Evolutionary conservation across 2,888 invertebrate species (phyloP).

Genomic region (Osedax fenrisi): DNA sequence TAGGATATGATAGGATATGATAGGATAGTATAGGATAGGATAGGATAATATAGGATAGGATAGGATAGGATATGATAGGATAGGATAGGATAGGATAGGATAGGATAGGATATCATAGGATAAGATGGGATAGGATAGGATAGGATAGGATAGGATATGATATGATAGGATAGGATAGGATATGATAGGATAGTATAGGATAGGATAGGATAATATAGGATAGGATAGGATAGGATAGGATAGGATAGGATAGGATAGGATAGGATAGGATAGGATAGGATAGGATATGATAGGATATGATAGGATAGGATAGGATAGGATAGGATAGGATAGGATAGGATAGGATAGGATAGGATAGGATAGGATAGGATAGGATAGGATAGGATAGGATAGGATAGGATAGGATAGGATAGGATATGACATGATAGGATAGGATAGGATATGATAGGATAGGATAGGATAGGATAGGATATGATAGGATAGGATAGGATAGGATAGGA

Average conservation of each 20-base stretch:
- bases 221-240: constrained; percentile 25
- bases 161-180: constrained; percentile 29
- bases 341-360: constrained; percentile 21
- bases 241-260: constrained; percentile 24
- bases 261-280: constrained; percentile 29
- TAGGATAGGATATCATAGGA: too few species aligned
- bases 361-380: constrained; percentile 28
- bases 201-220: constrained; percentile 9
- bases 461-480: constrained; percentile 24
- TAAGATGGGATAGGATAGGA: too few species aligned
- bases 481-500: constrained; percentile 24
- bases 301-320: constrained; percentile 27
- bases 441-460: constrained; percentile 9
- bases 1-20: constrained; percentile 22
- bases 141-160: too few species aligned
- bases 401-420: constrained; percentile 29
- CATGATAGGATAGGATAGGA: constrained; percentile 23
- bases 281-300: constrained; percentile 28
- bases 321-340: constrained; percentile 13
- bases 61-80: too few species aligned
- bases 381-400: constrained; percentile 16
- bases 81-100: background rate
- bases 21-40: constrained; percentile 28
- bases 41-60: too few species aligned
- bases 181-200: constrained; percentile 24